phyloP scores from a whole-genome alignment of 2,888 invertebrate genomes.

The Opisthograptis luteolata region DNA sequence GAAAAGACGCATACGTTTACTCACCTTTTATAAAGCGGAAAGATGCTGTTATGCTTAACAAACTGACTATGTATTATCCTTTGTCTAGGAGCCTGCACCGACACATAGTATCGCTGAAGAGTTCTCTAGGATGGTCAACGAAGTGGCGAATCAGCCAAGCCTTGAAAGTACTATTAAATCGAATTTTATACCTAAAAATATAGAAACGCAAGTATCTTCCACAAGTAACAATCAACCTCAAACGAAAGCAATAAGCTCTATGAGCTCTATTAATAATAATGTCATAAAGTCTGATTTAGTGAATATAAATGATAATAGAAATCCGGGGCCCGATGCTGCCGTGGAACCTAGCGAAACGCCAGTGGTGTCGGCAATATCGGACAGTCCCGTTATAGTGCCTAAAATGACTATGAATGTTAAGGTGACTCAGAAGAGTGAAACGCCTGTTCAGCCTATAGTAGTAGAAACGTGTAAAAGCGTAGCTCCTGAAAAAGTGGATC shows the following conservation, averaged over 20 bases:
- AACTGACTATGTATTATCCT: constrained; percentile 5
- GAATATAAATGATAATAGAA: constrained; percentile 73
- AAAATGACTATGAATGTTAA: constrained; percentile 77
- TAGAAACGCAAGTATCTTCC: constrained; percentile 59
- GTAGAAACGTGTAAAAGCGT: constrained; percentile 70
- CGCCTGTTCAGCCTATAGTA: constrained; percentile 58
- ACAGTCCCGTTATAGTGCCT: constrained; percentile 87
- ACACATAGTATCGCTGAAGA: constrained; percentile 73
- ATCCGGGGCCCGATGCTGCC: constrained; percentile 67
- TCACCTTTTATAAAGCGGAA: no score
- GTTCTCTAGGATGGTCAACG: constrained; percentile 77
- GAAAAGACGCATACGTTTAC: no score
- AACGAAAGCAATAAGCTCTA: constrained; percentile 68
- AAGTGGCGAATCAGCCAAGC: constrained; percentile 71
- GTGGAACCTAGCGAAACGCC: constrained; percentile 81
- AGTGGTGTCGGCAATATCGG: constrained; percentile 88
- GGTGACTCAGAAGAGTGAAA: constrained; percentile 71
- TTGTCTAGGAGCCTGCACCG: constrained; percentile 51
- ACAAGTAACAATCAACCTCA: constrained; percentile 64
- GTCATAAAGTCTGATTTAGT: constrained; percentile 76
- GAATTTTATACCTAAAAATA: constrained; percentile 59
- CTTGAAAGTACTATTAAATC: constrained; percentile 60
- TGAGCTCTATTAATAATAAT: constrained; percentile 74
- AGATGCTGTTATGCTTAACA: no score
- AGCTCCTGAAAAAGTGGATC: constrained; percentile 61